Percentiles rank a stretch among this genome's conserved stretches.
Conservation (phyloP, 2,888 invertebrate species). For the Chrysolina americana region DNA sequence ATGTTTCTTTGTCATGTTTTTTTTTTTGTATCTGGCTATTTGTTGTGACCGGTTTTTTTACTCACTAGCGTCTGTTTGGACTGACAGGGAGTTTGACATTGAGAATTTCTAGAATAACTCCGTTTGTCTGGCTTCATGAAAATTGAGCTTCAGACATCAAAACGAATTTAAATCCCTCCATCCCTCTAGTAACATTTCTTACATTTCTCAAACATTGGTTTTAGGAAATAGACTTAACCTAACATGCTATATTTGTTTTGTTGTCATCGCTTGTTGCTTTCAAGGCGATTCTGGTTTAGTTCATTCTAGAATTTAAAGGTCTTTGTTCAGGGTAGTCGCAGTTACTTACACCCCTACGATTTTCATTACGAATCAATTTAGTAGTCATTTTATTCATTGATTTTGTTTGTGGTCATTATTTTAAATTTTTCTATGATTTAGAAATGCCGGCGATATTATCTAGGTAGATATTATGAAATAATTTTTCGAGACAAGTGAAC, state of each 20-base stretch:
- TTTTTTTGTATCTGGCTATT: neutral
- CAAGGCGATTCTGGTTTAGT: slow-evolving; percentile 2
- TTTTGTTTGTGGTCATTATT: neutral
- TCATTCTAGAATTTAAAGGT: slow-evolving; percentile 16
- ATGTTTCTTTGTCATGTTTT: neutral
- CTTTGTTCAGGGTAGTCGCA: slow-evolving; percentile 2
- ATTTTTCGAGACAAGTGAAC: too few relatives aligned
- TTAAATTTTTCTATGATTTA: too few relatives aligned
- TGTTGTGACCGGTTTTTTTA: neutral
- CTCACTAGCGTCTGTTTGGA: neutral
- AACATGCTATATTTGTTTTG: slow-evolving; percentile 3
- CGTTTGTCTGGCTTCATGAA: too few relatives aligned
- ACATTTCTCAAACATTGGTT: neutral
- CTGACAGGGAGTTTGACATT: too few relatives aligned
- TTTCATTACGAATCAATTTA: neutral
- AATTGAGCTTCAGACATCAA: neutral
- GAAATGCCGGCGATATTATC: too few relatives aligned
- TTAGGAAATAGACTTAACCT: neutral
- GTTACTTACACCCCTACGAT: neutral
- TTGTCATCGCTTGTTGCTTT: slow-evolving; percentile 18
- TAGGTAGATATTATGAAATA: too few relatives aligned
- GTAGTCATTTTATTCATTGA: neutral
- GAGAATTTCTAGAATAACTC: too few relatives aligned
- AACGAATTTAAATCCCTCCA: neutral
- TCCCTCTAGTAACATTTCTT: too few relatives aligned